Conservation (phyloP, 1,140 invertebrate species). For the Elysia chlorotica region DNA sequence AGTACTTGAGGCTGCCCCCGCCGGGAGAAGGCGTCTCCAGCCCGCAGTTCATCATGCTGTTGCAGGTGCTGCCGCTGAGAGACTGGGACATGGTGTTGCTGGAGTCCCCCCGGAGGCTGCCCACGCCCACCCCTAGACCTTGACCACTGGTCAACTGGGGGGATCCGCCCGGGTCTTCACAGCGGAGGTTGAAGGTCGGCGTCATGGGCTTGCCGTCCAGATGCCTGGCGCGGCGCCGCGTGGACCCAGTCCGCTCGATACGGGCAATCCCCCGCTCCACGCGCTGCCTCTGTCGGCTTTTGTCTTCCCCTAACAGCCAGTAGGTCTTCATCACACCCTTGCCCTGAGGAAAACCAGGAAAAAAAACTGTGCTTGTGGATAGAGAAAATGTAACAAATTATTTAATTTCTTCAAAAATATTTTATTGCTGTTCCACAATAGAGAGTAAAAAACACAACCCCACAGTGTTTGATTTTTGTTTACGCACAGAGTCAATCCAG, state of each 20-base stretch:
- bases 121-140: no score
- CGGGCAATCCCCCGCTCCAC: constrained; percentile 26
- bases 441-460: no score
- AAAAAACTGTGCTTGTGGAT: no score
- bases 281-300: constrained; percentile 32
- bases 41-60: no score
- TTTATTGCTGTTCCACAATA: no score
- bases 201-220: constrained; percentile 6
- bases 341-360: constrained; percentile 66
- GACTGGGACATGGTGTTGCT: background rate
- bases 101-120: no score
- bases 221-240: background rate
- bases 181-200: constrained; percentile 1
- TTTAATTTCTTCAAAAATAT: no score
- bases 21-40: no score
- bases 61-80: background rate
- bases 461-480: no score
- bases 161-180: background rate
- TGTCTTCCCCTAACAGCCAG: constrained; percentile 82
- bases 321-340: constrained; percentile 87
- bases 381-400: no score
- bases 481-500: no score
- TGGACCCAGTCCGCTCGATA: background rate
- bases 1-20: background rate
- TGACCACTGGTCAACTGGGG: no score